phyloP scores from a whole-genome alignment of 2,888 invertebrate genomes.

The Ochropacha duplaris region DNA sequence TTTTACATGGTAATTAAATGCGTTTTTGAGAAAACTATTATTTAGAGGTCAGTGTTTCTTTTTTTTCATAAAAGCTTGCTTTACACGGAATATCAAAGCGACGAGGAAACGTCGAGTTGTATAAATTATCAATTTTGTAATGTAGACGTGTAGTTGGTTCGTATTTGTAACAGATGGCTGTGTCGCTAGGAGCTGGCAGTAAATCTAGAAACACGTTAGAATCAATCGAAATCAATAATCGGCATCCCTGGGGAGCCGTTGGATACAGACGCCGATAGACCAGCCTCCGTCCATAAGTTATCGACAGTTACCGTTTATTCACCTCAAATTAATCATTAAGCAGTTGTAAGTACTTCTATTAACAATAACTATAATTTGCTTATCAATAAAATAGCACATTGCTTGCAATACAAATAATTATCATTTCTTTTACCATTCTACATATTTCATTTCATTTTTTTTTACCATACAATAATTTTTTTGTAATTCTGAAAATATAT shows the following conservation, averaged over 20 bases:
- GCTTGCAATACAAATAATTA: not conserved
- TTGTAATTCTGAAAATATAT: not conserved
- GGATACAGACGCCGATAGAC: slow-evolving; percentile 42
- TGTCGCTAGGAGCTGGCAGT: slow-evolving; percentile 52
- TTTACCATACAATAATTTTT: not conserved
- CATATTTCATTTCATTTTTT: no score
- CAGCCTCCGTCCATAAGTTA: slow-evolving; percentile 27
- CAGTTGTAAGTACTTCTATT: no score
- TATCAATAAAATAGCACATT: not conserved
- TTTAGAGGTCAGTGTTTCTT: no score
- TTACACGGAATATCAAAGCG: not conserved
- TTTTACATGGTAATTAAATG: no score
- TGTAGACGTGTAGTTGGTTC: slow-evolving; percentile 11
- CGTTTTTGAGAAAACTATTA: no score
- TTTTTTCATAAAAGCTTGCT: no score
- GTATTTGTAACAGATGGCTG: slow-evolving; percentile 34
- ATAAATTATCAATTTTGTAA: slow-evolving; percentile 1
- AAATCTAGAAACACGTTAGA: slow-evolving; percentile 74
- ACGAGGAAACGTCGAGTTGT: not conserved
- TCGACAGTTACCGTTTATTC: slow-evolving; percentile 24
- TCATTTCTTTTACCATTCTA: no score
- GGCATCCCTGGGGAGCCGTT: slow-evolving; percentile 67
- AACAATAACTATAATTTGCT: not conserved
- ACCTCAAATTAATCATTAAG: not conserved
- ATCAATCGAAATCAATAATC: slow-evolving; percentile 78